phyloP scores from a whole-genome alignment of 2,797 vertebrate species.

The Cercopithecus diana region DNA sequence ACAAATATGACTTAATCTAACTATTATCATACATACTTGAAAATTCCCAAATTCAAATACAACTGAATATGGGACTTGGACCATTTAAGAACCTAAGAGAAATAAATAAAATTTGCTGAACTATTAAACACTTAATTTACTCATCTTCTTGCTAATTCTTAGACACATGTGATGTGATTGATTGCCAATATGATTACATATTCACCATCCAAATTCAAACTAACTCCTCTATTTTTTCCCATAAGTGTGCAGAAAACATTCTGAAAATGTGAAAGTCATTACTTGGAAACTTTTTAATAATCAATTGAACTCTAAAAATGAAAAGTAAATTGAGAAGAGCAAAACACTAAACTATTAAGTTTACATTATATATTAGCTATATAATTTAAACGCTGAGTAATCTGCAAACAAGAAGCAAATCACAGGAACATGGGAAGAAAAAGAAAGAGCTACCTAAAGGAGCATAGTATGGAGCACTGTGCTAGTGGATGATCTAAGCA shows the following conservation, averaged over 20 bases:
- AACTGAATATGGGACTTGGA: neutral
- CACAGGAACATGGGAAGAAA: neutral
- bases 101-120: slow-evolving; percentile 6
- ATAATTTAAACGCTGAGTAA: neutral
- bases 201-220: neutral
- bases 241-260: neutral
- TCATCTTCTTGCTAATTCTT: neutral
- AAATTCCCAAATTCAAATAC: neutral
- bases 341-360: neutral
- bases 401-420: neutral
- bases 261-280: neutral
- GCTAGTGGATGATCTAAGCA: neutral
- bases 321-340: neutral
- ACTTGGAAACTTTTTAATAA: neutral
- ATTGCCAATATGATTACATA: neutral
- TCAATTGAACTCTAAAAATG: neutral
- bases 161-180: neutral
- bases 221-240: neutral
- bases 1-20: slow-evolving; percentile 7
- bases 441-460: neutral
- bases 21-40: neutral
- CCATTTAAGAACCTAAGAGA: neutral
- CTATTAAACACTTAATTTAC: neutral
- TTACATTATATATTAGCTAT: neutral
- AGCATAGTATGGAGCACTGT: neutral